These are phyloP conservation scores for Pyxicephalus adspersus DNA, from an alignment of 2,113 vertebrate species.

Conservation along the genomic window DNA sequence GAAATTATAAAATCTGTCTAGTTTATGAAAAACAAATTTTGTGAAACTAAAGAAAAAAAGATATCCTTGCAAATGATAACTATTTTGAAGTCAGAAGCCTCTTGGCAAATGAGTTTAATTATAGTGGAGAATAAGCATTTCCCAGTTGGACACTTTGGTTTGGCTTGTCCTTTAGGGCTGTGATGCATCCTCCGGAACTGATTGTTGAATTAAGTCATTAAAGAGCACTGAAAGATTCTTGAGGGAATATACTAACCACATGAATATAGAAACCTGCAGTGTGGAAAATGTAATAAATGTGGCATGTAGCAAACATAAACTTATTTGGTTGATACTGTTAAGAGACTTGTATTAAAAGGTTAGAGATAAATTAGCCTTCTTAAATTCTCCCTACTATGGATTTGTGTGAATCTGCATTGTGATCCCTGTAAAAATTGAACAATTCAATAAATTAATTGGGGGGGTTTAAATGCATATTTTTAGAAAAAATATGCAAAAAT, in stretches of 20 bases:
- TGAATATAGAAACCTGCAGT: not conserved
- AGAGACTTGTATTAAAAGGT: no score
- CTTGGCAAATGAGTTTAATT: slow-evolving; percentile 15
- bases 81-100: slow-evolving; percentile 9
- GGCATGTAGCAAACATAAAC: not conserved
- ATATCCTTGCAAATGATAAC: not conserved
- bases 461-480: not conserved
- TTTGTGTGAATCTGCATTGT: no score
- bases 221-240: not conserved
- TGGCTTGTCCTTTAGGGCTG: slow-evolving; percentile 22
- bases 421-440: no score
- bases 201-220: slow-evolving; percentile 10
- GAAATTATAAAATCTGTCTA: not conserved
- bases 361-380: no score
- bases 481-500: no score
- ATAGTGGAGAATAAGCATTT: slow-evolving; percentile 21
- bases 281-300: not conserved
- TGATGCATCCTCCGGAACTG: slow-evolving; percentile 28
- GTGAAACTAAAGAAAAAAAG: not conserved
- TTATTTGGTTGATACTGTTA: not conserved
- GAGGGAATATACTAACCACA: slow-evolving; percentile 21
- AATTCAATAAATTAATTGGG: no score
- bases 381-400: no score
- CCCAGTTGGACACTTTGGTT: slow-evolving; percentile 30
- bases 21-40: not conserved